phyloP scores from a whole-genome alignment of 1,140 invertebrate genomes.

The Diorhabda carinulata region DNA sequence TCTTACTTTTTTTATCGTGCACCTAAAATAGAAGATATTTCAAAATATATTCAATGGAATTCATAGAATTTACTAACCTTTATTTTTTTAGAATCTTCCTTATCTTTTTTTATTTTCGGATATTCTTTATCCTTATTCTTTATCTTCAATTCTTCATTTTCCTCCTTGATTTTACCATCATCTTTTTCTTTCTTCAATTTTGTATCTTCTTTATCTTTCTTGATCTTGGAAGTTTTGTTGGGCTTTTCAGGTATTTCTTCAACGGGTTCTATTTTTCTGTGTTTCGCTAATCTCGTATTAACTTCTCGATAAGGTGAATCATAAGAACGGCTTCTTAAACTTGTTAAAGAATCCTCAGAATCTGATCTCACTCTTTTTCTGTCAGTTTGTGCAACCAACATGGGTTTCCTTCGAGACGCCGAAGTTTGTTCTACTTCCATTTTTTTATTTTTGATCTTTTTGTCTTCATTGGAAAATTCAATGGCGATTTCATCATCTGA shows the following conservation, averaged over 20 bases:
- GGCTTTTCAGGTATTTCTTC: constrained; percentile 8
- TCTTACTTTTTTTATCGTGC: not conserved
- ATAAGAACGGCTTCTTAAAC: constrained; percentile 29
- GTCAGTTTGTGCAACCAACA: constrained; percentile 33
- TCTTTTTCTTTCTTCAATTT: constrained; percentile 40
- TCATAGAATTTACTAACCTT: constrained; percentile 29
- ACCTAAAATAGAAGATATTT: not conserved
- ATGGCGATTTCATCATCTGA: constrained; percentile 71
- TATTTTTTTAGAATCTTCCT: constrained; percentile 24
- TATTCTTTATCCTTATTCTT: constrained; percentile 27
- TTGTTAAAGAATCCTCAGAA: constrained; percentile 33
- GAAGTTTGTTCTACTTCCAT: constrained; percentile 14
- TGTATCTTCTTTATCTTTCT: constrained; percentile 37
- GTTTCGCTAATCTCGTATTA: constrained; percentile 14
- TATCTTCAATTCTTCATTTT: constrained; percentile 6
- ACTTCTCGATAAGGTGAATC: constrained; percentile 23
- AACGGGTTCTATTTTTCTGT: constrained; percentile 15
- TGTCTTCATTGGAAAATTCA: constrained; percentile 53
- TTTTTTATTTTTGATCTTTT: constrained; percentile 28
- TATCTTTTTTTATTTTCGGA: constrained; percentile 25
- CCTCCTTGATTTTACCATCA: constrained; percentile 31
- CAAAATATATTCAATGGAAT: not conserved
- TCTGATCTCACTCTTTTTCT: constrained; percentile 33
- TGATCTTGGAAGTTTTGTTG: constrained; percentile 37
- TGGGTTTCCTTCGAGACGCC: constrained; percentile 32